Percentiles rank a stretch among this genome's conserved stretches.
Conservation (phyloP, 1,140 invertebrate genomes). For the Anoplophora glabripennis region DNA sequence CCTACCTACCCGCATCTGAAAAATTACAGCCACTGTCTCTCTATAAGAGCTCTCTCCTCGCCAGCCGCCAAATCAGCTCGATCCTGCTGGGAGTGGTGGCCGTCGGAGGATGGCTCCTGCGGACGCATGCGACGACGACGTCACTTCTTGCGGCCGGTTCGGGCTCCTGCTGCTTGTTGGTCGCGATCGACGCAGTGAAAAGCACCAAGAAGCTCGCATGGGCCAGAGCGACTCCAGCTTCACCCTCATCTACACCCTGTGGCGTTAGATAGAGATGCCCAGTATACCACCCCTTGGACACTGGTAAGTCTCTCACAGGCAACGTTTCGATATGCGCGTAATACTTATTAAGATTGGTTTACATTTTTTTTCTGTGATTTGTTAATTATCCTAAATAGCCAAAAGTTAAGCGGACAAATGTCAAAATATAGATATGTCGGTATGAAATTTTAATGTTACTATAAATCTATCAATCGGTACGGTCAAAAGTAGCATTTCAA, state of each 20-base stretch:
- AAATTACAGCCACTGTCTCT: too few relatives aligned
- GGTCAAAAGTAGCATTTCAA: too few relatives aligned
- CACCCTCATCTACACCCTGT: constrained; percentile 53
- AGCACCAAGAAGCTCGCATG: constrained; percentile 40
- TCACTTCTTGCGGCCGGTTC: constrained; percentile 2
- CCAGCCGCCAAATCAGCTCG: constrained; percentile 15
- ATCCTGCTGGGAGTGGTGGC: constrained; percentile 8
- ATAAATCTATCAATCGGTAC: too few relatives aligned
- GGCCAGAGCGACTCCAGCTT: constrained; percentile 56
- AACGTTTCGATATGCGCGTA: too few relatives aligned
- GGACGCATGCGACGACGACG: constrained; percentile 22
- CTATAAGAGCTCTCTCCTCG: background rate
- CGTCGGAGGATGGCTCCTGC: constrained; percentile 19
- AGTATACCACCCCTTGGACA: constrained; percentile 1
- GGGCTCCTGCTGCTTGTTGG: constrained; percentile 1
- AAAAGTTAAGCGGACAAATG: too few relatives aligned
- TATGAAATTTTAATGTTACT: too few relatives aligned
- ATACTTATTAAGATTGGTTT: too few relatives aligned
- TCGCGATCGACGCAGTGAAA: constrained; percentile 14
- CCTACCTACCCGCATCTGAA: background rate
- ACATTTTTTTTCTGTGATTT: too few relatives aligned
- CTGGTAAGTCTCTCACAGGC: constrained; percentile 22
- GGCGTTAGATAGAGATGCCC: constrained; percentile 46
- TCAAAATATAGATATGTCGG: too few relatives aligned
- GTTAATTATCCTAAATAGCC: too few relatives aligned